Evolutionary conservation across 2,797 vertebrate genomes (phyloP).

Genomic region (Graptemys geographica): DNA sequence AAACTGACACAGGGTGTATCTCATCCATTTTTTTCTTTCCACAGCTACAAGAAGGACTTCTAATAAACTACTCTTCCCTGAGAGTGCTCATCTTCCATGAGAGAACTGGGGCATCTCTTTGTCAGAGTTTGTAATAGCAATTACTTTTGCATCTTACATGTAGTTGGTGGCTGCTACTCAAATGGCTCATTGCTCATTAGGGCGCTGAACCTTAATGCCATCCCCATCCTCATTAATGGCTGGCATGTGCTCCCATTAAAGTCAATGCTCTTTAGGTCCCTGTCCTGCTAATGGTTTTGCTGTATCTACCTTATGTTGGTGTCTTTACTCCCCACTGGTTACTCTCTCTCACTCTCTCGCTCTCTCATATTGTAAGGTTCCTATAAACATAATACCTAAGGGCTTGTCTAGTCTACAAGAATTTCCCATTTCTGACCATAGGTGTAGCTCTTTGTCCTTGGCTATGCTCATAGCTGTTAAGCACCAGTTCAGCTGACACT

Average conservation of each 20-base stretch:
- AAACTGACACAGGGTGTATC: no score
- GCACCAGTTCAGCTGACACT: not conserved
- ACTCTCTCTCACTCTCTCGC: not conserved
- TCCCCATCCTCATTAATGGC: not conserved
- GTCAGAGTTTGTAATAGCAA: not conserved
- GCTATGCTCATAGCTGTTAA: not conserved
- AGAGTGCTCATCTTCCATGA: not conserved
- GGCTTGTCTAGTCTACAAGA: not conserved
- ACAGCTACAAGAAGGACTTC: not conserved
- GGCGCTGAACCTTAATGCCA: not conserved
- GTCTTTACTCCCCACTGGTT: not conserved
- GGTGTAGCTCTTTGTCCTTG: not conserved
- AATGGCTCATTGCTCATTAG: not conserved
- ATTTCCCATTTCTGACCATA: not conserved
- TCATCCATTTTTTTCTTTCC: not conserved
- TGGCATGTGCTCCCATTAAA: not conserved
- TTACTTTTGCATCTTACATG: not conserved
- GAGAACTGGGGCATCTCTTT: not conserved
- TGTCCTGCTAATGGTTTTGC: not conserved
- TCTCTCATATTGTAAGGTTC: not conserved
- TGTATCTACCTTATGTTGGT: not conserved
- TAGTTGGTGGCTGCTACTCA: not conserved
- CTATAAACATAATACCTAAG: not conserved
- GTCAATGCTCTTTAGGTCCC: not conserved
- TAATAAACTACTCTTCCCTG: not conserved